phyloP scores from a whole-genome alignment of 2,113 vertebrate species.

The Drymodes brunneopygia region DNA sequence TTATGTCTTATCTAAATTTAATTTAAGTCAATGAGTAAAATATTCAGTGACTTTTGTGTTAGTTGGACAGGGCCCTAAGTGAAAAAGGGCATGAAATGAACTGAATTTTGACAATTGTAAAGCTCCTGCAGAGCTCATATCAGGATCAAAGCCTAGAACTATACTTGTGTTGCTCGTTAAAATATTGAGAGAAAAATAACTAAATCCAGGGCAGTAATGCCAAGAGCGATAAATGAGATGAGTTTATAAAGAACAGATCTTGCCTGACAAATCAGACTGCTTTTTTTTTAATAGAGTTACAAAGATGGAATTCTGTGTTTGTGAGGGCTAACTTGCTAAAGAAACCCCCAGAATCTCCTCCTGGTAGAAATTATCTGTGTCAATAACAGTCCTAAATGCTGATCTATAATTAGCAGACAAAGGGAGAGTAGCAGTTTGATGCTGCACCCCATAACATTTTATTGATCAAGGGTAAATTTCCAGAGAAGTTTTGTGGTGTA shows the following conservation, averaged over 20 bases:
- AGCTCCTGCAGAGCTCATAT: background rate
- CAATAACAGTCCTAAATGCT: background rate
- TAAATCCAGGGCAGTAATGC: background rate
- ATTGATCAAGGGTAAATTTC: background rate
- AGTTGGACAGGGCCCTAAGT: background rate
- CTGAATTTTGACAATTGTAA: conserved; percentile 25
- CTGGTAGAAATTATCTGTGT: background rate
- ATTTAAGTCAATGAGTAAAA: background rate
- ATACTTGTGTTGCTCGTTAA: conserved; percentile 2
- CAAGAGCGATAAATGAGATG: background rate
- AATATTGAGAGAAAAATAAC: conserved; percentile 34
- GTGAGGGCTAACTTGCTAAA: background rate
- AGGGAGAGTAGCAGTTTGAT: background rate
- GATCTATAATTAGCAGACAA: background rate
- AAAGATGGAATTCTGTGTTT: background rate
- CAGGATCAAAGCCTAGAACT: conserved; percentile 19
- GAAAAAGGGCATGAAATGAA: conserved; percentile 28
- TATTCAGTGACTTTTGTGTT: background rate
- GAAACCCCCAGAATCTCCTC: background rate
- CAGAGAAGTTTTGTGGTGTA: background rate
- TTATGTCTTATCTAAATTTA: background rate
- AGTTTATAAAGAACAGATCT: background rate
- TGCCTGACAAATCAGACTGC: background rate
- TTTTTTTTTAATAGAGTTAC: background rate
- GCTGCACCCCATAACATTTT: background rate